Evolutionary conservation across 2,113 vertebrate genomes (phyloP).

Genomic region (Paraplagusia blochii): DNA sequence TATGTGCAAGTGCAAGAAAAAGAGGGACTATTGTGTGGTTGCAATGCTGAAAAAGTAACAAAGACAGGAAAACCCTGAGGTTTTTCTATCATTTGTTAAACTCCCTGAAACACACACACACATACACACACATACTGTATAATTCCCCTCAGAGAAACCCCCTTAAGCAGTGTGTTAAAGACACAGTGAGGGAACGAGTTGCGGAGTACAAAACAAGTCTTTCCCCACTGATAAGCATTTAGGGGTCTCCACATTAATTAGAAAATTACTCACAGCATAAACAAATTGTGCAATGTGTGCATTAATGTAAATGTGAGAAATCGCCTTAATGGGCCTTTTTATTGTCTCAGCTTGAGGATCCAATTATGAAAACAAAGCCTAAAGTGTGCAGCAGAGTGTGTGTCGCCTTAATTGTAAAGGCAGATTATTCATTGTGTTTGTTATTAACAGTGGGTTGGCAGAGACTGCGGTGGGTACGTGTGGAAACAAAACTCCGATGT

Average conservation of each 20-base stretch:
- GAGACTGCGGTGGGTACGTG: conserved; percentile 29
- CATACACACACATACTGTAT: conserved; percentile 18
- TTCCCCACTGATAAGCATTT: conserved; percentile 55
- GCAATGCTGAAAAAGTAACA: conserved; percentile 57
- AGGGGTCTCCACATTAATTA: conserved; percentile 63
- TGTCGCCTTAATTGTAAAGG: conserved; percentile 38
- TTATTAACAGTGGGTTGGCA: conserved; percentile 24
- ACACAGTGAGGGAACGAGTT: conserved; percentile 24
- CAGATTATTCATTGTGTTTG: conserved; percentile 42
- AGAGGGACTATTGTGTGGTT: conserved; percentile 35
- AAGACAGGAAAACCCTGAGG: conserved; percentile 57
- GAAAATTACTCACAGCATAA: conserved; percentile 54
- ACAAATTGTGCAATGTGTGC: conserved; percentile 47
- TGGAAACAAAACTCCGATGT: conserved; percentile 51
- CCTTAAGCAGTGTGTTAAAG: conserved; percentile 48
- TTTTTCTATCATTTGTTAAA: conserved; percentile 54
- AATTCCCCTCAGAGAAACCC: conserved; percentile 33
- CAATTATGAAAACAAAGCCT: conserved; percentile 68
- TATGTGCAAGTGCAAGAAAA: not conserved
- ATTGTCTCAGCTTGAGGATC: conserved; percentile 51
- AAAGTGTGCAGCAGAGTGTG: conserved; percentile 37
- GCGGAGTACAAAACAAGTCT: conserved; percentile 27
- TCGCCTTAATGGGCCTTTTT: conserved; percentile 16
- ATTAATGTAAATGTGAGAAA: not conserved
- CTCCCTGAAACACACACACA: conserved; percentile 26